Base-by-base conservation (phyloP, 1,140 invertebrate genomes). In the Carcinoscorpius rotundicauda region DNA sequence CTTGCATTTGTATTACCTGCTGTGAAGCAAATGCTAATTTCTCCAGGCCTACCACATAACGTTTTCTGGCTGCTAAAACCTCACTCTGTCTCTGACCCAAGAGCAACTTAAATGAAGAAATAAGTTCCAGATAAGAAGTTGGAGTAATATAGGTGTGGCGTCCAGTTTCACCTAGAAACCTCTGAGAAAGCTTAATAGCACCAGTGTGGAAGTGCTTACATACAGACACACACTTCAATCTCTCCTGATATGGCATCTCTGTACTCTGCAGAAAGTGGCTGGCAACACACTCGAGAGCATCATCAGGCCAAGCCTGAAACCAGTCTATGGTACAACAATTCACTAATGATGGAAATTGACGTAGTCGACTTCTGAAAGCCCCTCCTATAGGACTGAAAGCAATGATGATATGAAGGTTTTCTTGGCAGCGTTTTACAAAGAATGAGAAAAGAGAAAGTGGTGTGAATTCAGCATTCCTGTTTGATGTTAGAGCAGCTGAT, bases 281-380 rank as follows among this genome's bases (percentile, higher is more conserved):
- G 51, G 92, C 92, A 11, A 96, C 90, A 82, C 86, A 89, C 78
- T 92, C 86, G n/a, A 97, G 78, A 3, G 92, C 91, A 76, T 94
- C 89, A 77, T 91, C 87, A 1, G 93, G 92, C 93, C 92, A 97
- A 58, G 85, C 87, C 72, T 29, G 29, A 75, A 91, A 97, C 91
- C 91, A 97, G 76, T 97, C 91, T 67, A 97, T 94, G 6, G 92
- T 96, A 74, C 92, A 96, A 74, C 91, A 95, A 75, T 93, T 96
- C 0, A 96, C 87, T 49, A 97, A 78, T 10, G 91, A 90, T 0
- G 93, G 93, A 79, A 92, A 96, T 62, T 93, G 80, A 61, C 91
- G 80, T 3, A 96, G 77, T 58, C 90, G 79, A 58, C 83, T 87
- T 62, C 91, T 80, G 73, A 96, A 90, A 0, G 86, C 82, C 70